phyloP scores from a whole-genome alignment of 2,888 invertebrate species.

The Idaea dimidiata region DNA sequence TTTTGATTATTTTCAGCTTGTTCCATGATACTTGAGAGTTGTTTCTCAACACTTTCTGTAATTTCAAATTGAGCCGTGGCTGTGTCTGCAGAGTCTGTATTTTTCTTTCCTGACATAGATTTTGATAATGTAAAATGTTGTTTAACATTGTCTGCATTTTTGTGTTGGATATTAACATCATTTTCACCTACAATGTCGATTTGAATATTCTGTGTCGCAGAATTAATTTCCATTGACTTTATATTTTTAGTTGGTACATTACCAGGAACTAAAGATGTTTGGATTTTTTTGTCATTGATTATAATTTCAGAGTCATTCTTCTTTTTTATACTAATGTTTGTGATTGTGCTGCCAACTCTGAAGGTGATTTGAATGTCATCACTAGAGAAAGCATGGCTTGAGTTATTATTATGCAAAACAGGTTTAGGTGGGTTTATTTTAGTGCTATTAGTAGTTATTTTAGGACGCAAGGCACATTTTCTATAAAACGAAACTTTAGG shows the following conservation, averaged over 20 bases:
- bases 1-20: slow-evolving; percentile 35
- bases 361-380: slow-evolving; percentile 69
- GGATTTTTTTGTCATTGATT: slow-evolving; percentile 59
- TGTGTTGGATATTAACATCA: slow-evolving; percentile 20
- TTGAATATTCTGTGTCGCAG: slow-evolving; percentile 33
- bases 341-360: slow-evolving; percentile 59
- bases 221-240: slow-evolving; percentile 13
- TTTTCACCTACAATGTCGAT: slow-evolving; percentile 33
- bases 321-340: slow-evolving; percentile 65
- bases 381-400: slow-evolving; percentile 31
- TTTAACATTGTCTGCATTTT: slow-evolving; percentile 19
- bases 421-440: slow-evolving; percentile 23
- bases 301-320: slow-evolving; percentile 59
- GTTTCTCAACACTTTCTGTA: slow-evolving; percentile 68
- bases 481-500: slow-evolving; percentile 52
- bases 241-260: slow-evolving; percentile 25
- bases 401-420: slow-evolving; percentile 31
- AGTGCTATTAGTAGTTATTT: slow-evolving; percentile 13
- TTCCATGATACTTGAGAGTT: slow-evolving; percentile 58
- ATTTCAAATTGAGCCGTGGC: slow-evolving; percentile 59
- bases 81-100: slow-evolving; percentile 69
- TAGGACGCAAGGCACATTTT: slow-evolving; percentile 42
- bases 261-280: slow-evolving; percentile 50
- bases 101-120: slow-evolving; percentile 45
- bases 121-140: slow-evolving; percentile 26